Percentiles rank a stretch among this genome's conserved stretches.
Evolutionary conservation across 2,113 vertebrate genomes (phyloP).

Genomic region (Petrocephalus zakoni): DNA sequence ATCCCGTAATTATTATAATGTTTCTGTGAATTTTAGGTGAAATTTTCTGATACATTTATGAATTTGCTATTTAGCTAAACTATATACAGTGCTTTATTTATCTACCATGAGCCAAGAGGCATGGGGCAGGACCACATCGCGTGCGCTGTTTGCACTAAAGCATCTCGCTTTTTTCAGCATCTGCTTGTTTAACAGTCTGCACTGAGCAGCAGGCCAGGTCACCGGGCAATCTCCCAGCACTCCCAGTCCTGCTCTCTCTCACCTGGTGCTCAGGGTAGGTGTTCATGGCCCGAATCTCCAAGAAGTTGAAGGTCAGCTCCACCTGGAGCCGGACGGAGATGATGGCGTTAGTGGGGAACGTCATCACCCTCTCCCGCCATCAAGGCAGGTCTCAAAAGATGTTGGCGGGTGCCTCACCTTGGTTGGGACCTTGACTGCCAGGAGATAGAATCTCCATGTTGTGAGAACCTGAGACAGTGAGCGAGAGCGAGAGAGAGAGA

Average conservation of each 20-base stretch:
- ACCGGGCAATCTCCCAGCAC: neutral
- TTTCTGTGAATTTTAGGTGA: neutral
- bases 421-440: slow-evolving; percentile 76
- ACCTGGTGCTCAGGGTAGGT: slow-evolving; percentile 62
- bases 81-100: neutral
- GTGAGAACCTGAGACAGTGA: slow-evolving; percentile 62
- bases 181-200: neutral
- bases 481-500: slow-evolving; percentile 39
- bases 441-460: slow-evolving; percentile 79
- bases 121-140: neutral
- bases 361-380: neutral
- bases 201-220: neutral
- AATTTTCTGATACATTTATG: neutral
- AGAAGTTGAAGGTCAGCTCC: slow-evolving; percentile 58
- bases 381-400: neutral
- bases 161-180: too few relatives aligned
- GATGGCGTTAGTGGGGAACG: too few relatives aligned
- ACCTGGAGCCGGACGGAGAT: neutral
- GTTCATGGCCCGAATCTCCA: slow-evolving; percentile 63
- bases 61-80: neutral
- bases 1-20: neutral
- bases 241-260: neutral
- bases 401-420: slow-evolving; percentile 62
- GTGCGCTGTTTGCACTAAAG: neutral
- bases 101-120: neutral